phyloP scores from a whole-genome alignment of 2,113 vertebrate species.

The Scophthalmus maximus region DNA sequence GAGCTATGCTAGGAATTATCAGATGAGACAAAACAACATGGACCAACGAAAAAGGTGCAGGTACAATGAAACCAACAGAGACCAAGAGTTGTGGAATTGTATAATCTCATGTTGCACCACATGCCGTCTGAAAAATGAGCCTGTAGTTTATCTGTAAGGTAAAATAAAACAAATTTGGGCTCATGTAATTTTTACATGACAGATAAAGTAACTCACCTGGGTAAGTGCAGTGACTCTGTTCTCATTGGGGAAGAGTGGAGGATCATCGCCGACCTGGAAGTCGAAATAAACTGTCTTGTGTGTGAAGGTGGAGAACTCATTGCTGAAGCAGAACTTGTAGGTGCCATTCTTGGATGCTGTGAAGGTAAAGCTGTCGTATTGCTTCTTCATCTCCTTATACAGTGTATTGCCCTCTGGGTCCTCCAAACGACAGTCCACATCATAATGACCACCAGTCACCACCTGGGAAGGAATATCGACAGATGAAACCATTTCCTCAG shows the following conservation, averaged over 20 bases:
- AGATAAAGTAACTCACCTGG: conserved; percentile 85
- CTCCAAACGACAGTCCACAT: conserved; percentile 96
- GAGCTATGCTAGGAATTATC: background rate
- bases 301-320: conserved; percentile 98
- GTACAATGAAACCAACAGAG: background rate
- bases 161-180: background rate
- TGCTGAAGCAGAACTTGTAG: conserved; percentile 98
- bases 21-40: background rate
- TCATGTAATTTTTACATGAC: background rate
- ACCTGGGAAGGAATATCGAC: conserved; percentile 82
- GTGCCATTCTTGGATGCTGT: conserved; percentile 94
- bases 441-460: conserved; percentile 98
- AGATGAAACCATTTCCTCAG: background rate
- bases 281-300: conserved; percentile 99
- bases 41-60: background rate
- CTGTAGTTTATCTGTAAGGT: too few species aligned
- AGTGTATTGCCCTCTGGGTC: conserved; percentile 91
- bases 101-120: background rate
- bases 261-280: conserved; percentile 98
- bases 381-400: conserved; percentile 99
- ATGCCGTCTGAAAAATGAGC: background rate
- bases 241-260: conserved; percentile 96
- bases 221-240: conserved; percentile 97
- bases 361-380: conserved; percentile 98
- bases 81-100: background rate